A percentile compares a stretch with the other conserved stretches of the same genome.
Conservation (phyloP, 1,140 invertebrate genomes). For the Acyrthosiphon pisum region DNA sequence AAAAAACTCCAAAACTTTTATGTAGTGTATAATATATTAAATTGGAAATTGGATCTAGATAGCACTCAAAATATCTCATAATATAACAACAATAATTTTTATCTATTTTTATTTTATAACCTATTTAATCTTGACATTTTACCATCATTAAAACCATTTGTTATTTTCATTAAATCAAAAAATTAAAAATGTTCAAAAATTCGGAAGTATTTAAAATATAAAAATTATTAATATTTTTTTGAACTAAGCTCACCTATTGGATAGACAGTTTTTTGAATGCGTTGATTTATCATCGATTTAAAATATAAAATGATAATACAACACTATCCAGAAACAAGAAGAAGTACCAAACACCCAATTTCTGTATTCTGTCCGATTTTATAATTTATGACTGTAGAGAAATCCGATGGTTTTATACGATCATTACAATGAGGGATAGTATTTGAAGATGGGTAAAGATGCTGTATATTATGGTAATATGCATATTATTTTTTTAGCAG, state of each 20-base stretch:
- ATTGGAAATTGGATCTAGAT: background rate
- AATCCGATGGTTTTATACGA: slow-evolving; percentile 25
- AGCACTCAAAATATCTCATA: background rate
- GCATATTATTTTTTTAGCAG: background rate
- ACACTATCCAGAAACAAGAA: background rate
- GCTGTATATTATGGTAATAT: slow-evolving; percentile 23
- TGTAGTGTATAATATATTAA: background rate
- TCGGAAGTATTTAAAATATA: background rate
- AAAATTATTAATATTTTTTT: background rate
- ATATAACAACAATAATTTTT: background rate
- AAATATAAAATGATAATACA: background rate
- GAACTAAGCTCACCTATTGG: background rate
- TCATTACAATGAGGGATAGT: background rate
- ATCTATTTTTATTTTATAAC: background rate
- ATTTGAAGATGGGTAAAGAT: background rate
- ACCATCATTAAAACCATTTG: background rate
- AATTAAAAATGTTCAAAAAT: background rate
- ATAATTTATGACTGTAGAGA: background rate
- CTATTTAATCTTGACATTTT: background rate
- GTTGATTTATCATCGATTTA: background rate
- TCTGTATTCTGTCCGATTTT: background rate
- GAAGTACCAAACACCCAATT: background rate
- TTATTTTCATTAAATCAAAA: background rate
- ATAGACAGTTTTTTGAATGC: background rate
- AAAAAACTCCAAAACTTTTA: background rate